These are phyloP conservation scores for Marcusenius ussheri DNA, from an alignment of 2,113 vertebrate species.

Conservation along the genomic window DNA sequence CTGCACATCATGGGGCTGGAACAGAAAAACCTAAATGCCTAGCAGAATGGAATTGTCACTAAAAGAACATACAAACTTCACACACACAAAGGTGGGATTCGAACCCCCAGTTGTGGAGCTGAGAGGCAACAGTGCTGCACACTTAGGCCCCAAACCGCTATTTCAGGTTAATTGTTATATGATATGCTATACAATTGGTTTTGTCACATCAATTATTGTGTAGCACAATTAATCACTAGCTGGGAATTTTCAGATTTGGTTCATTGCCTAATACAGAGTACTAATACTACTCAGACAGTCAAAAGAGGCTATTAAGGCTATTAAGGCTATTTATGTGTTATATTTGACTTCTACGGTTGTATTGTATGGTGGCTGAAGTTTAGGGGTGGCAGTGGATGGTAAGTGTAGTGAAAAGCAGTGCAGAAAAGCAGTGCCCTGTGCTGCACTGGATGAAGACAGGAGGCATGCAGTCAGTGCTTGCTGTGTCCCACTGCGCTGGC, in stretches of 20 bases:
- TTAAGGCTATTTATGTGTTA: neutral
- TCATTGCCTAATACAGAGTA: neutral
- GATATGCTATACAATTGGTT: neutral
- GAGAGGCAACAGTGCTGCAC: neutral
- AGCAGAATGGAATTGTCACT: neutral
- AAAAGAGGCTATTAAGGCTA: no score
- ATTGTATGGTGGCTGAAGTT: neutral
- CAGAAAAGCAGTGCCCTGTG: slow-evolving; percentile 6
- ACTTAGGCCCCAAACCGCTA: neutral
- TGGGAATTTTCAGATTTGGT: neutral
- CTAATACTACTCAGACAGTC: neutral
- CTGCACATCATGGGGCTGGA: neutral
- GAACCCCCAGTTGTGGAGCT: neutral
- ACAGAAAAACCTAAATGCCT: neutral
- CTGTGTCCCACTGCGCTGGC: neutral
- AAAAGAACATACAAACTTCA: neutral
- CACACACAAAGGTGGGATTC: neutral
- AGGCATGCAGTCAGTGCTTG: neutral
- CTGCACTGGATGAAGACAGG: neutral
- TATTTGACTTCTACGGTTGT: neutral
- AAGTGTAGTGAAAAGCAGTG: slow-evolving; percentile 24
- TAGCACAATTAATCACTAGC: neutral
- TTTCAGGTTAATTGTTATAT: neutral
- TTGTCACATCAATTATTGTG: neutral
- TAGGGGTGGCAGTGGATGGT: neutral